Conservation (phyloP, 2,888 invertebrate species). For the Tenthredo amoena region DNA sequence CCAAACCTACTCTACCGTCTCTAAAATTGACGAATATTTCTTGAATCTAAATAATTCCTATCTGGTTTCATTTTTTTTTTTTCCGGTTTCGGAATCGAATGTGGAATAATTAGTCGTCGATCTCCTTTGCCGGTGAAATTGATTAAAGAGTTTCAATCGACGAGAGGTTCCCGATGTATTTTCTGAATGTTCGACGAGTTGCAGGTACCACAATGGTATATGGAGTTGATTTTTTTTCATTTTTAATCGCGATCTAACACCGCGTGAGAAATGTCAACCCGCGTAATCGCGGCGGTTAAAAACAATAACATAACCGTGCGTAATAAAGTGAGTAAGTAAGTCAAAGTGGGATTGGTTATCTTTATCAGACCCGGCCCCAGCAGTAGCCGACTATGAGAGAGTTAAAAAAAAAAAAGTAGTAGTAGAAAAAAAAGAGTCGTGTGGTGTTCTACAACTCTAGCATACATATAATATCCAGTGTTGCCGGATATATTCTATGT, state of each 20-base stretch:
- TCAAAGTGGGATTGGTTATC: constrained; percentile 45
- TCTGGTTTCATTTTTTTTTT: not conserved
- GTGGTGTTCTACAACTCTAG: not conserved
- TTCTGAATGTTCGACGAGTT: not conserved
- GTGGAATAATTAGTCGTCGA: not conserved
- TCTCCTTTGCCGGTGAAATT: not conserved
- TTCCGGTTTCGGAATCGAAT: not conserved
- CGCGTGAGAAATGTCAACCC: not conserved
- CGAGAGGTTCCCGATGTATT: not conserved
- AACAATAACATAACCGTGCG: constrained; percentile 61
- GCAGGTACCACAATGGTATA: not conserved
- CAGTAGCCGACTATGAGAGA: constrained; percentile 42
- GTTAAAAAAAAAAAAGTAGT: not conserved
- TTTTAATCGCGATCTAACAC: not conserved
- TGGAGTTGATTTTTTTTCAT: not conserved
- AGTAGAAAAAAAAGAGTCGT: not conserved
- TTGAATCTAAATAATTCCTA: not conserved
- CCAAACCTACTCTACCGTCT: not conserved
- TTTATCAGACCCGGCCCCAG: constrained; percentile 6
- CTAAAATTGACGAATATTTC: not conserved
- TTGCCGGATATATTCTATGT: constrained; percentile 25
- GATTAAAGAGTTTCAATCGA: not conserved
- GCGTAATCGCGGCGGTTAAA: constrained; percentile 62
- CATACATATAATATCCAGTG: constrained; percentile 15
- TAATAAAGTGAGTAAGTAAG: not conserved